phyloP scores from a whole-genome alignment of 2,888 invertebrate genomes.

The Agrilus biguttatus region DNA sequence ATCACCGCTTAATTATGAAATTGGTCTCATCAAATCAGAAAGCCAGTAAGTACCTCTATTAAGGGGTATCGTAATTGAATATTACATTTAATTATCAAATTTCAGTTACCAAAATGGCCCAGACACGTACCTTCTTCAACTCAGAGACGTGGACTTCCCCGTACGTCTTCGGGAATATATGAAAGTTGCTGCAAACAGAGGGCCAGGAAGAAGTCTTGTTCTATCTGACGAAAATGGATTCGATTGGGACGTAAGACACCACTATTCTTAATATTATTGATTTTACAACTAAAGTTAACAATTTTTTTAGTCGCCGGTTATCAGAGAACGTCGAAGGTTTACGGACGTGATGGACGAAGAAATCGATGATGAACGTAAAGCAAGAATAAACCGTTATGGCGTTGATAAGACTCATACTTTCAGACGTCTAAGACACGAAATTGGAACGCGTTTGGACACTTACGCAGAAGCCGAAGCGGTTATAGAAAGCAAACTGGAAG shows the following conservation, averaged over 20 bases:
- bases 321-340: constrained; percentile 79
- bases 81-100: constrained; percentile 9
- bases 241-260: constrained; percentile 56
- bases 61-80: not conserved
- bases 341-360: constrained; percentile 93
- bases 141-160: constrained; percentile 91
- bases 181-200: constrained; percentile 76
- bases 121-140: constrained; percentile 87
- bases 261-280: not conserved
- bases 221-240: constrained; percentile 52
- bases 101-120: constrained; percentile 89
- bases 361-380: constrained; percentile 78
- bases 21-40: constrained; percentile 65
- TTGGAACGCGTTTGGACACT: constrained; percentile 69
- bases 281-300: not conserved
- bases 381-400: constrained; percentile 66
- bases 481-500: constrained; percentile 61
- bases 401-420: constrained; percentile 45
- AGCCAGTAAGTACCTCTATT: constrained; percentile 55
- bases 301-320: constrained; percentile 56
- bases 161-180: constrained; percentile 82
- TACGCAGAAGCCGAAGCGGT: constrained; percentile 80
- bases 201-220: constrained; percentile 52
- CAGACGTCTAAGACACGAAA: constrained; percentile 65
- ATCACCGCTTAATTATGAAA: constrained; percentile 73